phyloP scores from a whole-genome alignment of 2,797 vertebrate species.

The Scleropages formosus region DNA sequence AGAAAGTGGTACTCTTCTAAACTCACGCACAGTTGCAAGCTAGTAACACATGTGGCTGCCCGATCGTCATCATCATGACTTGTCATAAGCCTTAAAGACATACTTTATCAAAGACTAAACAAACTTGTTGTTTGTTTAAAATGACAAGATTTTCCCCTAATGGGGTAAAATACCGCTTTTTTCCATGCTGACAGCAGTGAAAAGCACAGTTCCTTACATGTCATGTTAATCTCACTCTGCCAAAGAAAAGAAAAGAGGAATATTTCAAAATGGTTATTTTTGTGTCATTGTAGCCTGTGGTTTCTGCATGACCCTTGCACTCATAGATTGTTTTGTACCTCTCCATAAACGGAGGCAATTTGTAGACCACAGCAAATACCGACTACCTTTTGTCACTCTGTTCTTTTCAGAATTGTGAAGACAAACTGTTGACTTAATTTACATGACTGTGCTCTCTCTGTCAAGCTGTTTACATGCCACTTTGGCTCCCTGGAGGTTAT shows the following conservation, averaged over 20 bases:
- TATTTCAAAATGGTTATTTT: conserved; percentile 1
- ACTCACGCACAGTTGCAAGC: no score
- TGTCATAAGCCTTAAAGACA: neutral
- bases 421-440: conserved; percentile 12
- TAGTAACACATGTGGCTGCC: no score
- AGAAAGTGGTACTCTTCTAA: no score
- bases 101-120: neutral
- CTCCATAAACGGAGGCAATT: neutral
- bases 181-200: neutral
- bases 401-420: neutral
- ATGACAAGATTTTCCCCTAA: no score
- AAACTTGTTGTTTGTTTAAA: no score
- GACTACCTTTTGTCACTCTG: neutral
- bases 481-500: neutral
- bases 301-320: neutral
- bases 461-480: neutral
- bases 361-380: neutral
- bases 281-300: neutral
- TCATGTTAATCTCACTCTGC: neutral
- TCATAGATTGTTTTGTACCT: neutral
- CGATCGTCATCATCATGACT: no score
- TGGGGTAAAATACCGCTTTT: no score
- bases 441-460: neutral
- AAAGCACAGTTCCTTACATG: neutral
- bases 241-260: neutral